Percentiles rank a stretch among this genome's conserved stretches.
Evolutionary conservation across 1,140 invertebrate genomes (phyloP).

Genomic region (Heliconius hermathena): DNA sequence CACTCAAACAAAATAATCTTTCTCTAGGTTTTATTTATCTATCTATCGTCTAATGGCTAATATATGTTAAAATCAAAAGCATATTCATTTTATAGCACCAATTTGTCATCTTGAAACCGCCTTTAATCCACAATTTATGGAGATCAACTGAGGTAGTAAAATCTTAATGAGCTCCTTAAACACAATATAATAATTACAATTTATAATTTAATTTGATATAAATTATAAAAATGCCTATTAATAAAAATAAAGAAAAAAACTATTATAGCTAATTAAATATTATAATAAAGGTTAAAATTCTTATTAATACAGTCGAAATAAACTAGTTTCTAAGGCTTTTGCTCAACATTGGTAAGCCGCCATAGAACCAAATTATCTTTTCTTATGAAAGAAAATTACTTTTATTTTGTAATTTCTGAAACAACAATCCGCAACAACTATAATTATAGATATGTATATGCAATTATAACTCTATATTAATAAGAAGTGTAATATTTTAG

Average conservation of each 20-base stretch:
- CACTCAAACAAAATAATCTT: background rate
- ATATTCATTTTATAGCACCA: background rate
- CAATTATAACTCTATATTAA: conserved; percentile 10
- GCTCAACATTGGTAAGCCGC: background rate
- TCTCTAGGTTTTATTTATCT: background rate
- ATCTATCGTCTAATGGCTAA: background rate
- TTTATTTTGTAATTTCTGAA: conserved; percentile 9
- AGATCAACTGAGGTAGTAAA: background rate
- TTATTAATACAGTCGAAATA: background rate
- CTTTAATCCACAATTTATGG: background rate
- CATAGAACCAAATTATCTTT: background rate
- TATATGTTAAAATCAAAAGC: background rate
- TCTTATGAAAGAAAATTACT: background rate
- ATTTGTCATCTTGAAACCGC: background rate
- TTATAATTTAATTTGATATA: background rate
- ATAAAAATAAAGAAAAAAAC: too few relatives aligned
- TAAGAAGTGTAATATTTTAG: conserved; percentile 11
- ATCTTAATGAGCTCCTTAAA: background rate
- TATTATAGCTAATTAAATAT: too few relatives aligned
- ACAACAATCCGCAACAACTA: conserved; percentile 1
- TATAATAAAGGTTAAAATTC: too few relatives aligned
- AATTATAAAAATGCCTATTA: too few relatives aligned
- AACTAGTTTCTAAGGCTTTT: background rate
- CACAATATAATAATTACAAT: background rate
- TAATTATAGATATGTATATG: conserved; percentile 13